phyloP scores from a whole-genome alignment of 2,113 vertebrate genomes.

The Rhadina sibilatrix region DNA sequence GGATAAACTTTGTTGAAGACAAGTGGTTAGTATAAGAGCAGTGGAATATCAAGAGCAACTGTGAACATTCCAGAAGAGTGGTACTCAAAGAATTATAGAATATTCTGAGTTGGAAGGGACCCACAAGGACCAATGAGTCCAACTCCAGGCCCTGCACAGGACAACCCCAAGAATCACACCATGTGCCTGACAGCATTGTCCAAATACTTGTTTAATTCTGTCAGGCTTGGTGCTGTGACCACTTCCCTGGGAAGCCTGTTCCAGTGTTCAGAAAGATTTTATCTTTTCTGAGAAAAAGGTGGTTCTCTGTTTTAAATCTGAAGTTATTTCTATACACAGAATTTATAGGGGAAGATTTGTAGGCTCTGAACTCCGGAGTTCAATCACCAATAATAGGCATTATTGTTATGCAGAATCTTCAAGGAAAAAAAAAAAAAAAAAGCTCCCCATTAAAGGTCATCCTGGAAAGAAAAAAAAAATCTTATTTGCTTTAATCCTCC shows the following conservation, averaged over 20 bases:
- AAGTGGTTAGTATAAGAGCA: not conserved
- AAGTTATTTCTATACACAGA: not conserved
- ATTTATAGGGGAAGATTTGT: not conserved
- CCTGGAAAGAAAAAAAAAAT: not conserved
- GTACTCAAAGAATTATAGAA: not conserved
- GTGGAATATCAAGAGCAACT: not conserved
- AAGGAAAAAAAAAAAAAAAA: not conserved
- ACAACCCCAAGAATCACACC: not conserved
- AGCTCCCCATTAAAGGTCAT: not conserved
- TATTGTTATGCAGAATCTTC: not conserved
- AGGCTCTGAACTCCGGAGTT: not conserved
- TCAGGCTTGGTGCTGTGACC: not conserved
- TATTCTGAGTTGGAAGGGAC: not conserved
- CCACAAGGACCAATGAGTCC: not conserved
- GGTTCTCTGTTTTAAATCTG: not conserved
- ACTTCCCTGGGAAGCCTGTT: not conserved
- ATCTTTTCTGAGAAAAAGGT: not conserved
- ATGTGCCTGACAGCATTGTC: not conserved
- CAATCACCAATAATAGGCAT: not conserved
- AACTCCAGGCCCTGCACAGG: not conserved
- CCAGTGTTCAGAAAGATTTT: not conserved
- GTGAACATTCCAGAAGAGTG: not conserved
- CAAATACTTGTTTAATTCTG: not conserved
- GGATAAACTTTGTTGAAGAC: not conserved
- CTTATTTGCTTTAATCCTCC: not conserved